Base-by-base conservation (phyloP, 1,140 invertebrate species). In the Diplogasteroides magnus region DNA sequence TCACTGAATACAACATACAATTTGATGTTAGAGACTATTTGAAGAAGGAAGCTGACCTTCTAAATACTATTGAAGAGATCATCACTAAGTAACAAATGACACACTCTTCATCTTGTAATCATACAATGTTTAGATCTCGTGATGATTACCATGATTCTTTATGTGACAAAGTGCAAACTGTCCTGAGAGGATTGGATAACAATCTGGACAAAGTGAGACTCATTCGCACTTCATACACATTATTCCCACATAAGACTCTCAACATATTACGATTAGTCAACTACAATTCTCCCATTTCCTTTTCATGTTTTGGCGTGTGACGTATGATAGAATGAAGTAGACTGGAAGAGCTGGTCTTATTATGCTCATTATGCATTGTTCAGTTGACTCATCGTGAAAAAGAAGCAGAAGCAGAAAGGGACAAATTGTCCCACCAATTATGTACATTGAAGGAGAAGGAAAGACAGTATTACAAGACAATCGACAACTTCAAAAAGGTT, bases 1-100 rank as follows among this genome's bases (percentile, higher is more conserved):
- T 48, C 37, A 19, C 6, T 48, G 37, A 48, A 48, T 94, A 95
- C 83, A 98, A 98, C 84, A 93, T 91, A 2, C 85, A 97, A n/a
- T 90, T 93, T 83, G 94, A 97, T 85, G 91, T 91, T 2, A 91
- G 92, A 83, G 85, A 90, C 29, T 97, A 96, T 84, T 87, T 96
- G 71, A 89, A 89, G 60, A 96, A 94, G 83, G 94, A 97, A 85
- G 86, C 96, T 58, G 88, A 89, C 26, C 84, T 98, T 56, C 84
- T 97, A 3, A 95, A 97, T 86, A 97, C 93, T 0, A 93, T 97
- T 73, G 88, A 92, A 75, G 92, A 97, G 78, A 93, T 90, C 83
- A 95, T 93, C 85, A 88, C 90, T 73, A 88, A 91, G 91, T 93
- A 87, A 88, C 89, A 88, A 59, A 72, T 15, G 14, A 27, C 72